Base-by-base conservation (phyloP, 2,113 vertebrate genomes). In the Neomonachus schauinslandi region DNA sequence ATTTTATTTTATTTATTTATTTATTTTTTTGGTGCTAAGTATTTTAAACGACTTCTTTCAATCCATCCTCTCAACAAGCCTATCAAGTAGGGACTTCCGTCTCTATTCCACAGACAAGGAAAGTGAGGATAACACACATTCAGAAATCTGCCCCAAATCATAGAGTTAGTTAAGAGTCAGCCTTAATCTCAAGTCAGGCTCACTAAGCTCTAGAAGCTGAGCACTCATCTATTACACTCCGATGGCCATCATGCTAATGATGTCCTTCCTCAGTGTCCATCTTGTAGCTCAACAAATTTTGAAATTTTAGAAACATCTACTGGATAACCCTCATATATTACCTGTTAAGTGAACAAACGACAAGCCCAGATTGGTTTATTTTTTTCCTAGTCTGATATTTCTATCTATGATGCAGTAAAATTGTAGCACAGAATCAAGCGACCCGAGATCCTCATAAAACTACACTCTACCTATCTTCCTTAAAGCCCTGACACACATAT, bases 81-180 rank as follows among this genome's bases (percentile, higher is more conserved):
- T 72, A 36, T 59, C 51, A 42, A 89, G 28, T 6, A 67, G 22
- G 24, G 28, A 46, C 67, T 63, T 80, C 69, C 79, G 2, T 95
- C 49, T 57, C 74, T 87, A 21, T 28, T 39, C 28, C 7, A 28
- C 31, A 94, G 49, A 31, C 24, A 61, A 79, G 53, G 31, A 95
- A 74, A 92, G 11, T 19, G 26, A 95, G 61, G 12, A 31, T 51
- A 88, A 82, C 9, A 79, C 22, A 57, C 22, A 55, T 82, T 91
- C 51, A 74, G 67, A 96, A 96, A 82, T 69, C 33, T 71, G 51
- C 15, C 67, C 59, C 39, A 86, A 92, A 51, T 85, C 89, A 81
- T 65, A 82, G 10, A 31, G 55, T 53, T 12, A 86, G 53, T n/a
- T 49, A 69, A 87, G 81, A 96, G 49, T 46, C 72, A 74, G n/a